Conservation (phyloP, 2,888 invertebrate genomes). For the Hydrotaea diabolus region DNA sequence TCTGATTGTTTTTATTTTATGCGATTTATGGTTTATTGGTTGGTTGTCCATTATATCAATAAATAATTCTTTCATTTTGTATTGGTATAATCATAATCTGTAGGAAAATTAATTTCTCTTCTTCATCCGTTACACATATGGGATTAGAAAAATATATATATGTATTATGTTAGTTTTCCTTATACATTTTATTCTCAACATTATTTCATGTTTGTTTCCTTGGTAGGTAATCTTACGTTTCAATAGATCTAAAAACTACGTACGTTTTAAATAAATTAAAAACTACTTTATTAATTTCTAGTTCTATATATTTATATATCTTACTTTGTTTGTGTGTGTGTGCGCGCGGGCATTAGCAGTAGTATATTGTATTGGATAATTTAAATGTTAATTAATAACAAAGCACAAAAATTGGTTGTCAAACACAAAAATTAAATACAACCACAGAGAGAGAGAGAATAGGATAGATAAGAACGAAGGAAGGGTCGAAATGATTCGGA, state of each 20-base stretch:
- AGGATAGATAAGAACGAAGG: too few species aligned
- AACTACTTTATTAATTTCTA: constrained; percentile 18
- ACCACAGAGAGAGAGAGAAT: neutral
- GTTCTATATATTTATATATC: constrained; percentile 32
- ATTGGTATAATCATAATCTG: neutral
- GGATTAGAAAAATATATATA: constrained; percentile 38
- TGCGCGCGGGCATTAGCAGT: constrained; percentile 21
- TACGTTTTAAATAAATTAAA: constrained; percentile 22
- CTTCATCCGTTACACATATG: neutral
- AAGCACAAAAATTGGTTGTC: neutral
- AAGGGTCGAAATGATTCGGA: neutral
- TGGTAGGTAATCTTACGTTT: neutral
- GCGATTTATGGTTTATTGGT: too few species aligned
- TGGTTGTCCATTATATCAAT: neutral
- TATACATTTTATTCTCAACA: constrained; percentile 2
- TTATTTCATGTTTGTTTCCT: neutral
- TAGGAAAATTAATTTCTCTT: neutral
- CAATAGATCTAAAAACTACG: neutral
- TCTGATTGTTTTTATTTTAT: constrained; percentile 14
- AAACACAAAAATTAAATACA: neutral
- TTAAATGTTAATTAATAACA: constrained; percentile 20
- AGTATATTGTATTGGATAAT: constrained; percentile 17
- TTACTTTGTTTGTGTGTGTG: constrained; percentile 22
- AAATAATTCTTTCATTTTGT: constrained; percentile 12
- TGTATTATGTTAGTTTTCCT: constrained; percentile 6